These are phyloP conservation scores for Cyrtonyx montezumae DNA, from an alignment of 2,113 vertebrate genomes.

Conservation along the genomic window DNA sequence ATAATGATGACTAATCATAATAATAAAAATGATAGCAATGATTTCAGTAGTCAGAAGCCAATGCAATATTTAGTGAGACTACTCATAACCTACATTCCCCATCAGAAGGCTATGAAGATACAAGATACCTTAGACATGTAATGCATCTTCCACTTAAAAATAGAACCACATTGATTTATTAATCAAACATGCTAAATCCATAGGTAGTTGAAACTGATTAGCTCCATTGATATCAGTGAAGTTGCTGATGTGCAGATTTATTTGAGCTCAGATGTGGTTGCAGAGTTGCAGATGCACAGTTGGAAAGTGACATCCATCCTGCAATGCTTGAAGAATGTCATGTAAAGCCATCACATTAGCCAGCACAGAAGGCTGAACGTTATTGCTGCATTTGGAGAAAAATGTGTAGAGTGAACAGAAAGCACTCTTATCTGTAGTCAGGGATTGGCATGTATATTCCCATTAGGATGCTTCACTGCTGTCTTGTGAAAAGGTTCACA, in stretches of 20 bases:
- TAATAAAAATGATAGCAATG: not conserved
- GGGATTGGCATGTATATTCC: not conserved
- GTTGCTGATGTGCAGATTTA: not conserved
- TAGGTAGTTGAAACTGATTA: not conserved
- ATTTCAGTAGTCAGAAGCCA: not conserved
- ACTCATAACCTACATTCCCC: not conserved
- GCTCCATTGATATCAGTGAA: conserved; percentile 6
- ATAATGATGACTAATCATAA: conserved; percentile 14
- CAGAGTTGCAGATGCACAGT: not conserved
- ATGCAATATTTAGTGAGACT: not conserved
- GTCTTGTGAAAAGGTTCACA: not conserved
- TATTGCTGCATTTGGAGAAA: not conserved
- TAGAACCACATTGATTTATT: conserved; percentile 27
- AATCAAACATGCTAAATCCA: conserved; percentile 22
- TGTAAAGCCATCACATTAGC: not conserved
- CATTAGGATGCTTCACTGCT: not conserved
- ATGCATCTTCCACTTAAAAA: not conserved
- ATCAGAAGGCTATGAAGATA: not conserved
- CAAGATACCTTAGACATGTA: conserved; percentile 3
- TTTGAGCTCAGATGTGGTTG: not conserved
- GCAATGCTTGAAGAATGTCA: not conserved
- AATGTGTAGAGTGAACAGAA: not conserved
- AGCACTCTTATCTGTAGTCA: not conserved
- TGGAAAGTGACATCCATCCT: not conserved
- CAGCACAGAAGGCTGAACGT: not conserved